These are phyloP conservation scores for Petrolisthes manimaculis DNA, from an alignment of 2,888 invertebrate species.

Conservation along the genomic window DNA sequence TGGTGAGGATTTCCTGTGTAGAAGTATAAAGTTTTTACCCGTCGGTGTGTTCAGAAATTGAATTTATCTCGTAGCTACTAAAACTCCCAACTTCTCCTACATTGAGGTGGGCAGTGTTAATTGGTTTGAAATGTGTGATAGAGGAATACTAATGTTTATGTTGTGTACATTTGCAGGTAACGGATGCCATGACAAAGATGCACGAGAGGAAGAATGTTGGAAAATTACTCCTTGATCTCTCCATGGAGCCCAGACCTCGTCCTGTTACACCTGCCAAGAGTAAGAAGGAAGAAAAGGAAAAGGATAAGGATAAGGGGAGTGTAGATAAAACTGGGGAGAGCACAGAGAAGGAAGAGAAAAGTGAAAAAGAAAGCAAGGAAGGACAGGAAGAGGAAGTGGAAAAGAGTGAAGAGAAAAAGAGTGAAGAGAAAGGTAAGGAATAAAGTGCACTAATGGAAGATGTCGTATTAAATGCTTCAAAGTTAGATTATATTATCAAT, in stretches of 20 bases:
- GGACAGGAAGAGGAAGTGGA: constrained; percentile 24
- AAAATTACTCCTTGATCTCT: constrained; percentile 86
- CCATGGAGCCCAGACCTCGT: constrained; percentile 82
- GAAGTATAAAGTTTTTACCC: too few species aligned
- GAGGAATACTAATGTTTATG: too few species aligned
- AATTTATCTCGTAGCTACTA: too few species aligned
- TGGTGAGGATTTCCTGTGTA: too few species aligned
- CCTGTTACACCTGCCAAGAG: constrained; percentile 34
- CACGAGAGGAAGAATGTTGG: constrained; percentile 92
- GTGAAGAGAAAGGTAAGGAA: not conserved
- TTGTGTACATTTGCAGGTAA: constrained; percentile 74
- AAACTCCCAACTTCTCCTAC: too few species aligned
- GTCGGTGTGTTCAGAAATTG: too few species aligned
- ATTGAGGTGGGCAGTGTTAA: too few species aligned
- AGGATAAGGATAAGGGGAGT: constrained; percentile 3
- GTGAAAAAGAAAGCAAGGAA: constrained; percentile 13
- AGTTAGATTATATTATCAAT: not conserved
- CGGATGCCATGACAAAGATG: constrained; percentile 92
- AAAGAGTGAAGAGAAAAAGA: constrained; percentile 26
- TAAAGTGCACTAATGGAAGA: too few species aligned
- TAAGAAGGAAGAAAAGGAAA: constrained; percentile 33
- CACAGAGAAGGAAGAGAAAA: not conserved
- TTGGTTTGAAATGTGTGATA: too few species aligned
- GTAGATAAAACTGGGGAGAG: constrained; percentile 11
- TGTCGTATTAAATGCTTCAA: not conserved